Evolutionary conservation across 2,888 invertebrate species (phyloP).

Genomic region (Ormyrus thymus): DNA sequence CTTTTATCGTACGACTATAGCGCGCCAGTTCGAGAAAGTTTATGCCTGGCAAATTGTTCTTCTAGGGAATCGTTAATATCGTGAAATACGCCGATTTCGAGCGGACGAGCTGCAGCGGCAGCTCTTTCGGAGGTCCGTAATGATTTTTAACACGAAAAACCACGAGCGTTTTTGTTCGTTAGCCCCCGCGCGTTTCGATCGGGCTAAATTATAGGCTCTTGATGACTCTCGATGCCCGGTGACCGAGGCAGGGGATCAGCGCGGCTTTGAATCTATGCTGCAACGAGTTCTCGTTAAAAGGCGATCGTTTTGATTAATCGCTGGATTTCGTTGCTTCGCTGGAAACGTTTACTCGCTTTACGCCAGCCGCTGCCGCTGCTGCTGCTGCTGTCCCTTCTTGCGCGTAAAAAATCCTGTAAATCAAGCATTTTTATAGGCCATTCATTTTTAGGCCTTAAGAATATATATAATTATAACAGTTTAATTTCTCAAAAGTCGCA

Average conservation of each 20-base stretch:
- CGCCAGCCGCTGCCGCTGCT: constrained; percentile 1
- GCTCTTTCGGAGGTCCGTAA: constrained; percentile 60
- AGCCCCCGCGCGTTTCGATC: constrained; percentile 73
- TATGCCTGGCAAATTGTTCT: constrained; percentile 72
- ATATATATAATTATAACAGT: constrained; percentile 47
- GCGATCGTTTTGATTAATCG: constrained; percentile 61
- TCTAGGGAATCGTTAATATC: constrained; percentile 72
- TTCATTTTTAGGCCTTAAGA: constrained; percentile 31
- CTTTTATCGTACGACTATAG: constrained; percentile 69
- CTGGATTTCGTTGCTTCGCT: constrained; percentile 51
- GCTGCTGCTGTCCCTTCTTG: constrained; percentile 18
- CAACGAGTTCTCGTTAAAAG: constrained; percentile 61
- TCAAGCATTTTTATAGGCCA: constrained; percentile 53
- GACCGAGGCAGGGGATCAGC: constrained; percentile 25
- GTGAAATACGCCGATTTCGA: constrained; percentile 47
- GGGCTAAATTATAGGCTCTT: constrained; percentile 74
- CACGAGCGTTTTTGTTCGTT: constrained; percentile 74
- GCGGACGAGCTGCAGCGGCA: not conserved
- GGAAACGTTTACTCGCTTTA: constrained; percentile 46
- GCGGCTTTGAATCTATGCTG: constrained; percentile 51
- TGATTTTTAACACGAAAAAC: constrained; percentile 74
- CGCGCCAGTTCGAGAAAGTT: constrained; percentile 67
- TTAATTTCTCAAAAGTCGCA: constrained; percentile 38
- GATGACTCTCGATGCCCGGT: constrained; percentile 69
- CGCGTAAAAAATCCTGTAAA: constrained; percentile 48